These are phyloP conservation scores for Leptodactylus fallax DNA, from an alignment of 2,797 vertebrate species.

Conservation along the genomic window DNA sequence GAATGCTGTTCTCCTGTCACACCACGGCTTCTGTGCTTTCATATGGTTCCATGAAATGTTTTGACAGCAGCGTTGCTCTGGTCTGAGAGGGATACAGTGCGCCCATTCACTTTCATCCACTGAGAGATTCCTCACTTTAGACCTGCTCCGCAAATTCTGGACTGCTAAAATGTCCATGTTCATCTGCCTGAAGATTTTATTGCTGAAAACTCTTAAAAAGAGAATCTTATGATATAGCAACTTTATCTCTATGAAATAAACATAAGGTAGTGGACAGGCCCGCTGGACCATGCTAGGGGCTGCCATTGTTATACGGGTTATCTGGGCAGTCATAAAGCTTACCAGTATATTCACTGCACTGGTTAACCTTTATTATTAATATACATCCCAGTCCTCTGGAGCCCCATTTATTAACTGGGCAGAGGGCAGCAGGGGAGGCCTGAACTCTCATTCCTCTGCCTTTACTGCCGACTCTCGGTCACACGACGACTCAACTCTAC, in stretches of 20 bases:
- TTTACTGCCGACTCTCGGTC: too few species aligned
- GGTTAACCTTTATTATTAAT: too few species aligned
- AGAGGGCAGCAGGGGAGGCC: too few species aligned
- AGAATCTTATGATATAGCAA: not conserved
- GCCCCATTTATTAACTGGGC: too few species aligned
- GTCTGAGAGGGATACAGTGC: not conserved
- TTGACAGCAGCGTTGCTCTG: not conserved
- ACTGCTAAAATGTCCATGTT: not conserved
- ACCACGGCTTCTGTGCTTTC: not conserved
- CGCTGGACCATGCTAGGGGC: too few species aligned
- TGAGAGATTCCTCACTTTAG: not conserved
- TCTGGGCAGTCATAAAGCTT: too few species aligned
- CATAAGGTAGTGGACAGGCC: not conserved
- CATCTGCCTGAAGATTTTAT: not conserved
- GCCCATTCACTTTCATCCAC: not conserved
- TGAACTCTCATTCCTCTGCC: too few species aligned
- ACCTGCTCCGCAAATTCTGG: not conserved
- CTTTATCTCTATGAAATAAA: not conserved
- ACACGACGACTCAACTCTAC: too few species aligned
- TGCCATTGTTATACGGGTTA: too few species aligned
- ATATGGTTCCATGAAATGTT: not conserved
- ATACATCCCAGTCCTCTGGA: too few species aligned
- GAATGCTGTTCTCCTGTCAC: not conserved
- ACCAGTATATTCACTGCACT: too few species aligned
- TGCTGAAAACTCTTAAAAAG: not conserved